Base-by-base conservation (phyloP, 2,113 vertebrate species). In the Lethenteron camtschaticum region DNA sequence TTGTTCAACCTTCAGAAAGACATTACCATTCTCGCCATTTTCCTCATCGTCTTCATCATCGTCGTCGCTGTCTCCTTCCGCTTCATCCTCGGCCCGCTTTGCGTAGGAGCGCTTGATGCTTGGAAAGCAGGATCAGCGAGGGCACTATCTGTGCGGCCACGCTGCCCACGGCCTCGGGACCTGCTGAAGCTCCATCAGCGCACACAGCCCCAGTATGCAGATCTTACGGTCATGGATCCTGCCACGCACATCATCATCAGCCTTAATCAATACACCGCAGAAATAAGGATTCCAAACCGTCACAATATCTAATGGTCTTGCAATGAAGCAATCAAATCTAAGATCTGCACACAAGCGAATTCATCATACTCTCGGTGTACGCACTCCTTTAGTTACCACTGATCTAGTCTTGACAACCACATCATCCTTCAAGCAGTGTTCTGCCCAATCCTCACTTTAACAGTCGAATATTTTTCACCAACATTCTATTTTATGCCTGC, bases 221-320 rank as follows among this genome's bases (percentile, higher is more conserved):
- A 99, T 96, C 78, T 99, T 96, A 76, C 94, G 83, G 75, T 99
- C 94, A 11, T 96, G 94, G 75, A 97, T 87, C 68, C 94, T 97
- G 78, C 69, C 41, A 41, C 5, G 41, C 41, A 41, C 41, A 41
- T 41, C 41, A 41, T 7, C 41, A 41, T 41, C 41, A 41, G 41
- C 41, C 41, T 41, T 41, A 41, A 41, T 41, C 41, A 41, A 41
- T 41, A 41, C 41, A 41, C 41, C 41, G 41, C 41, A 41, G 41
- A 41, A 41, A 41, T 41, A 41, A 41, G 41, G 41, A 41, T 41
- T 41, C 41, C 41, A 3, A 41, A 41, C 41, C 41, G 41, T 41
- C 5, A 41, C 41, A 41, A 41, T 41, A 41, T 41, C 41, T 41
- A 41, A 41, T 41, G 41, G 41, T 41, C 41, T 41, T 41, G 41